Evolutionary conservation across 2,797 vertebrate genomes (phyloP).

Genomic region (Anisognathus igniventris): DNA sequence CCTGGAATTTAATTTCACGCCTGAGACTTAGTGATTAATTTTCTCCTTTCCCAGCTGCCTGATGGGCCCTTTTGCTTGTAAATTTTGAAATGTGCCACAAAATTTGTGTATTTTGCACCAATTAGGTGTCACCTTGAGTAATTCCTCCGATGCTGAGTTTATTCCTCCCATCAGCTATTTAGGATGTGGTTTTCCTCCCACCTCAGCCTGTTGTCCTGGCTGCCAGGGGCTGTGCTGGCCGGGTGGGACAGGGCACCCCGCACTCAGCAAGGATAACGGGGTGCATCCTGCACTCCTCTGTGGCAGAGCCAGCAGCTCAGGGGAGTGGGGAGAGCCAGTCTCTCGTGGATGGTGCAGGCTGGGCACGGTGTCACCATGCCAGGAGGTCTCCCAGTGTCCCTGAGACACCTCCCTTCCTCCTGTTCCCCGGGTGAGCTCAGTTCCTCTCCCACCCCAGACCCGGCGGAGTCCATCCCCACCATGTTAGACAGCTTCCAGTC

Average conservation of each 20-base stretch:
- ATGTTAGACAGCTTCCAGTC: slow-evolving; percentile 95
- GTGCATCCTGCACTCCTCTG: background rate
- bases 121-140: slow-evolving; percentile 73
- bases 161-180: slow-evolving; percentile 8
- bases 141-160: slow-evolving; percentile 44
- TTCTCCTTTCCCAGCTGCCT: slow-evolving; percentile 50
- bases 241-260: accelerated
- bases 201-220: background rate
- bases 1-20: slow-evolving; percentile 77
- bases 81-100: slow-evolving; percentile 64
- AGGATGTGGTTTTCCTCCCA: background rate
- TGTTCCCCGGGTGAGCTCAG: accelerated
- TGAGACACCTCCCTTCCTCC: accelerated
- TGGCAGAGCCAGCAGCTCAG: accelerated
- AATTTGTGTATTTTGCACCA: slow-evolving; percentile 74
- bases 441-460: slow-evolving; percentile 74
- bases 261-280: accelerated
- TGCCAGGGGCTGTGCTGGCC: background rate
- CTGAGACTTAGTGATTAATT: slow-evolving; percentile 75
- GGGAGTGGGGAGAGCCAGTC: accelerated
- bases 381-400: background rate
- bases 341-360: accelerated
- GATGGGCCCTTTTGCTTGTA: slow-evolving; percentile 65
- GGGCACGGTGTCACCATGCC: accelerated
- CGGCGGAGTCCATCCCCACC: slow-evolving; percentile 91